Evolutionary conservation across 2,113 vertebrate genomes (phyloP).

Genomic region (Hippocampus guttulatus): DNA sequence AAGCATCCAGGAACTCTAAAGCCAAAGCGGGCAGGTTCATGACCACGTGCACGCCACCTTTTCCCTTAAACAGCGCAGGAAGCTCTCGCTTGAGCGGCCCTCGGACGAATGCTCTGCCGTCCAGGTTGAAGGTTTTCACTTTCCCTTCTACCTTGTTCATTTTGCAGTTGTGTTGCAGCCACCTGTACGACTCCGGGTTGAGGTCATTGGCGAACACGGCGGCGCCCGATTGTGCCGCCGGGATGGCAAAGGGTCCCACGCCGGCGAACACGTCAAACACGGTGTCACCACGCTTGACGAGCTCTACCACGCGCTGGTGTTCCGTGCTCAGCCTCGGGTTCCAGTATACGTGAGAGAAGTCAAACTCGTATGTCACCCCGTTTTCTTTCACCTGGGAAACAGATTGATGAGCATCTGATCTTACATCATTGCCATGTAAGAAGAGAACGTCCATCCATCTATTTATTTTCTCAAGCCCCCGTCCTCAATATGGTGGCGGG

Average conservation of each 20-base stretch:
- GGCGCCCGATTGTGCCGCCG: slow-evolving; percentile 81
- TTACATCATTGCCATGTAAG: background rate
- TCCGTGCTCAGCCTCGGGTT: slow-evolving; percentile 94
- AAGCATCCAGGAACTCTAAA: slow-evolving; percentile 83
- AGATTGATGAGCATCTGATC: background rate
- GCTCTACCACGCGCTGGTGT: slow-evolving; percentile 78
- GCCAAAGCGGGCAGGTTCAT: slow-evolving; percentile 96
- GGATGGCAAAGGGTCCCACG: slow-evolving; percentile 87
- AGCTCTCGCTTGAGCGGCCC: slow-evolving; percentile 82
- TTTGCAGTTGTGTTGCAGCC: slow-evolving; percentile 89
- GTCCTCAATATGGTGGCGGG: too few species aligned
- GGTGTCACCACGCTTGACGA: slow-evolving; percentile 75
- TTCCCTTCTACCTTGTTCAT: slow-evolving; percentile 85
- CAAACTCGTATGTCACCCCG: slow-evolving; percentile 83
- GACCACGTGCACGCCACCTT: slow-evolving; percentile 75
- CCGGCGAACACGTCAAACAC: slow-evolving; percentile 93
- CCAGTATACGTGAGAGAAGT: slow-evolving; percentile 97
- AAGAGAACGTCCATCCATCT: background rate
- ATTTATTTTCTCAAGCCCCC: too few species aligned
- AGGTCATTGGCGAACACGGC: slow-evolving; percentile 88
- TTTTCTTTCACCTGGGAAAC: slow-evolving; percentile 87
- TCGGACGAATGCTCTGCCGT: slow-evolving; percentile 85
- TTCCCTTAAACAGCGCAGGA: slow-evolving; percentile 65
- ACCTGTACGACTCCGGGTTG: slow-evolving; percentile 87
- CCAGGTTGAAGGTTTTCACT: slow-evolving; percentile 82